A percentile compares a stretch with the other conserved stretches of the same genome.
Evolutionary conservation across 2,888 invertebrate species (phyloP).

Genomic region (Eilema caniola): DNA sequence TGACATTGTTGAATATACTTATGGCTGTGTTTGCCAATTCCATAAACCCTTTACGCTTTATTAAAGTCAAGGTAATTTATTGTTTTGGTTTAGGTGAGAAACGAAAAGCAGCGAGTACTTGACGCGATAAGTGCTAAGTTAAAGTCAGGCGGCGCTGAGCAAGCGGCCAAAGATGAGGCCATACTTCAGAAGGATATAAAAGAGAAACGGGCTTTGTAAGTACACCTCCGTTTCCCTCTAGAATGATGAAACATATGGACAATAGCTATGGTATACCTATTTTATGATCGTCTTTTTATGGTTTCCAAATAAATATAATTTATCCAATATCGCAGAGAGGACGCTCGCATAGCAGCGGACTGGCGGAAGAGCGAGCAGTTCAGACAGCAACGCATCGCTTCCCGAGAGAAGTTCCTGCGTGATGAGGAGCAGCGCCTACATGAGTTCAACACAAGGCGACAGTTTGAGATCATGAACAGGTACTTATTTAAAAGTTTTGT

Average conservation of each 20-base stretch:
- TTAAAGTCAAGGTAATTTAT: neutral
- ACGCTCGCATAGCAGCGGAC: slow-evolving; percentile 64
- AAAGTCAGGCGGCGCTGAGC: slow-evolving; percentile 73
- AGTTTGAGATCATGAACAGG: slow-evolving; percentile 87
- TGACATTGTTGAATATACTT: too few species aligned
- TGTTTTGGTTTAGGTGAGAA: slow-evolving; percentile 59
- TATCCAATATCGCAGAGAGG: slow-evolving; percentile 60
- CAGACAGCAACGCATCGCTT: slow-evolving; percentile 61
- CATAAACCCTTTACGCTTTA: neutral
- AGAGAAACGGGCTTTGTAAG: slow-evolving; percentile 75
- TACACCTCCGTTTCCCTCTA: neutral
- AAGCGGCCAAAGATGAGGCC: slow-evolving; percentile 77
- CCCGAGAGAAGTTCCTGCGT: slow-evolving; percentile 62
- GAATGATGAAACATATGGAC: neutral
- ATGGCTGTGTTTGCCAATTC: too few species aligned
- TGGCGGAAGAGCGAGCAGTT: slow-evolving; percentile 59
- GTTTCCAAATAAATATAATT: neutral
- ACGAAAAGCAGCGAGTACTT: slow-evolving; percentile 73
- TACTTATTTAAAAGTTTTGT: slow-evolving; percentile 25
- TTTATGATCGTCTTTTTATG: too few species aligned
- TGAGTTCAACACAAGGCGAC: slow-evolving; percentile 72
- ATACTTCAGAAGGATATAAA: slow-evolving; percentile 80
- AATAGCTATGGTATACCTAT: too few species aligned
- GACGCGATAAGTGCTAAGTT: slow-evolving; percentile 79
- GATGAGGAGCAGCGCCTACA: slow-evolving; percentile 66